These are phyloP conservation scores for Palaemon carinicauda DNA, from an alignment of 1,140 invertebrate genomes.

Conservation along the genomic window DNA sequence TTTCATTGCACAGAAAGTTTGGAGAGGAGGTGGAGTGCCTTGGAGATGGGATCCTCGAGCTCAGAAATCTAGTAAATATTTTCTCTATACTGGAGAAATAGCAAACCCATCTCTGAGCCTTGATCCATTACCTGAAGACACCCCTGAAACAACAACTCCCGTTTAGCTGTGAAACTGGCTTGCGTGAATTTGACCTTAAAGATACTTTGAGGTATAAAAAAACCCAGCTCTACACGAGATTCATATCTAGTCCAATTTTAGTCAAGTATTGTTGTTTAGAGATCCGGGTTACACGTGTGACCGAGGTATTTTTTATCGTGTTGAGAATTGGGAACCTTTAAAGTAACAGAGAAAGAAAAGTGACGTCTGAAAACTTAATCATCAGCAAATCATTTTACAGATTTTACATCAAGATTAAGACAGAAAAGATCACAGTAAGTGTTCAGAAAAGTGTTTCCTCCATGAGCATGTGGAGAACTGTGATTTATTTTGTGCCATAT, in stretches of 20 bases:
- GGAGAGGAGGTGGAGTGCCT: conserved; percentile 54
- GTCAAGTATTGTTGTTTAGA: conserved; percentile 38
- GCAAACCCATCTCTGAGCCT: conserved; percentile 52
- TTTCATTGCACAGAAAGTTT: conserved; percentile 52
- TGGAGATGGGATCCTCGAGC: conserved; percentile 58
- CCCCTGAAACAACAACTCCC: conserved; percentile 48
- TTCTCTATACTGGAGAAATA: conserved; percentile 55
- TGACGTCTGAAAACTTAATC: no score
- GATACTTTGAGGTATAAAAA: no score
- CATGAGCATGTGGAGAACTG: no score
- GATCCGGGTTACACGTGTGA: not conserved
- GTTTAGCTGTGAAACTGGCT: conserved; percentile 18
- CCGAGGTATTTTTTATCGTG: no score
- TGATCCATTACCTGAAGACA: conserved; percentile 44
- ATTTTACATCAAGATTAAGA: no score
- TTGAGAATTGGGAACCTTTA: no score
- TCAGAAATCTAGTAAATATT: conserved; percentile 53
- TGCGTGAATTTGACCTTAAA: no score
- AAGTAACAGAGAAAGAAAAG: no score
- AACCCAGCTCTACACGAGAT: conserved; percentile 14
- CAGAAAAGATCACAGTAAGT: no score
- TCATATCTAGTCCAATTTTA: conserved; percentile 48
- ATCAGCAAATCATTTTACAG: no score
- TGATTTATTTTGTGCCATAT: no score
- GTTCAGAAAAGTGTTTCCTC: no score